These are phyloP conservation scores for Zeuzera pyrina DNA, from an alignment of 2,888 invertebrate species.

Conservation along the genomic window DNA sequence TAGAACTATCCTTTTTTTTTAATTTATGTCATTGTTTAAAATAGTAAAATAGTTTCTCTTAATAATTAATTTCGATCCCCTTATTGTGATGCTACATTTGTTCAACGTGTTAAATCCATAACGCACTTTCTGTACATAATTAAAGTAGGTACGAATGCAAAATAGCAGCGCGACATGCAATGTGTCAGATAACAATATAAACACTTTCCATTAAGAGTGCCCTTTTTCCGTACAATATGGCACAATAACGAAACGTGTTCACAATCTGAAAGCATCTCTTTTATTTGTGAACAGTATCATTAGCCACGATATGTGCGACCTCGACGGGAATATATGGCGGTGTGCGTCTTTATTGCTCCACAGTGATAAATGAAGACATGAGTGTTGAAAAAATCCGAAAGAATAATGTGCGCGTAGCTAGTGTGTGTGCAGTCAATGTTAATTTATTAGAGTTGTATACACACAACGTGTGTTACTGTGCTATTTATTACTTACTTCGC, in stretches of 20 bases:
- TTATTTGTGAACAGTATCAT: conserved; percentile 2
- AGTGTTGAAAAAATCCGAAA: background rate
- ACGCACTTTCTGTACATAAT: background rate
- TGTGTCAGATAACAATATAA: conserved; percentile 1
- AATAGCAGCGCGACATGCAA: background rate
- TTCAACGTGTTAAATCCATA: too few relatives aligned
- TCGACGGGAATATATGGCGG: conserved; percentile 2
- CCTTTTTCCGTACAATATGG: conserved; percentile 2
- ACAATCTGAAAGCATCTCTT: conserved; percentile 1
- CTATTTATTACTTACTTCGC: too few relatives aligned
- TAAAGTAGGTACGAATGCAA: background rate
- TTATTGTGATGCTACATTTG: too few relatives aligned
- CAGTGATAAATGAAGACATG: conserved; percentile 5
- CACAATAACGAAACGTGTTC: conserved; percentile 2
- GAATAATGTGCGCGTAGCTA: too few relatives aligned
- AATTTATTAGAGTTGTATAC: too few relatives aligned
- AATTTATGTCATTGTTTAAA: too few relatives aligned
- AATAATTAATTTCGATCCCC: too few relatives aligned
- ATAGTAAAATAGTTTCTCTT: too few relatives aligned
- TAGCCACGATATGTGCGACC: conserved; percentile 2
- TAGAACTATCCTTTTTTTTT: too few relatives aligned
- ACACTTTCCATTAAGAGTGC: background rate
- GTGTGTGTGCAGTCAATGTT: too few relatives aligned
- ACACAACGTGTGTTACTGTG: too few relatives aligned
- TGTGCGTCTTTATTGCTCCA: conserved; percentile 2